These are phyloP conservation scores for Oscheius myriophilus DNA, from an alignment of 2,888 invertebrate species.

Conservation along the genomic window DNA sequence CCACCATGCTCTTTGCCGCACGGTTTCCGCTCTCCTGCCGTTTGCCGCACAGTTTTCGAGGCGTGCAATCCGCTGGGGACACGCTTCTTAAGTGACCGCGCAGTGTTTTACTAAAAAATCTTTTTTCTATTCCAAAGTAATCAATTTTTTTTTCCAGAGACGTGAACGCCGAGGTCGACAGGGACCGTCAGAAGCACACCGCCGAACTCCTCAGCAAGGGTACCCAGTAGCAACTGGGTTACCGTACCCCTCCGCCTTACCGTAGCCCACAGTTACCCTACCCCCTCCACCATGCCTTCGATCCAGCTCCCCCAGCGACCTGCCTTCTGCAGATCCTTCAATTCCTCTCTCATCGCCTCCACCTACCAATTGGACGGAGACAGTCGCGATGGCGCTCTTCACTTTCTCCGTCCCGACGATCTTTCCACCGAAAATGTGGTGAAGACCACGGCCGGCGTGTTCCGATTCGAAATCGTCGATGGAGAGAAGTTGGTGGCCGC, in stretches of 20 bases:
- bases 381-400: constrained; percentile 37
- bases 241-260: too few species aligned
- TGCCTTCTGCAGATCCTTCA: constrained; percentile 42
- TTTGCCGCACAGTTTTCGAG: constrained; percentile 29
- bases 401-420: constrained; percentile 17
- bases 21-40: neutral
- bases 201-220: constrained; percentile 21
- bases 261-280: constrained; percentile 18
- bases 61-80: constrained; percentile 58
- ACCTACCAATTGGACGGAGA: constrained; percentile 48
- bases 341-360: constrained; percentile 39
- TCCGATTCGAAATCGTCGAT: constrained; percentile 50
- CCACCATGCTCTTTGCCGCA: too few species aligned
- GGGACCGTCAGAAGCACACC: constrained; percentile 29
- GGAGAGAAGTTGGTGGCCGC: constrained; percentile 39
- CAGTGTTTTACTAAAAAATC: too few species aligned
- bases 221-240: constrained; percentile 1
- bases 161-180: constrained; percentile 57
- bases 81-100: too few species aligned
- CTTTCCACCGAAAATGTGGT: neutral
- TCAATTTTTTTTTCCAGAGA: constrained; percentile 42
- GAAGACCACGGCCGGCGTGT: constrained; percentile 49
- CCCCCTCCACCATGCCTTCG: constrained; percentile 18
- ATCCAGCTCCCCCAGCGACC: constrained; percentile 44
- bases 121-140: too few species aligned